Conservation (phyloP, 1,140 invertebrate genomes). For the Brachionus calyciflorus region DNA sequence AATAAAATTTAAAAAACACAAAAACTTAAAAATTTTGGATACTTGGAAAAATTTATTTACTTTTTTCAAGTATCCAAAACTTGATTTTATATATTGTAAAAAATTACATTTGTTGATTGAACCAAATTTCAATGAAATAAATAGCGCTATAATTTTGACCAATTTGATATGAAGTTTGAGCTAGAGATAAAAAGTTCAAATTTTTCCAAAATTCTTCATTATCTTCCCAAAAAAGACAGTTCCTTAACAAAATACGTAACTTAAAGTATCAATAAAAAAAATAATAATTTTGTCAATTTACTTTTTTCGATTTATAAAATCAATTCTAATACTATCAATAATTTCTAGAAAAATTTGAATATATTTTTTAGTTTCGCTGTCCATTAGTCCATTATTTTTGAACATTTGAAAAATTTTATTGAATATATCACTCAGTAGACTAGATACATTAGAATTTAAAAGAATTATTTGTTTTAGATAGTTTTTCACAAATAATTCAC, state of each 20-base stretch:
- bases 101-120: conserved; percentile 4
- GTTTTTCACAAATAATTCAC: conserved; percentile 3
- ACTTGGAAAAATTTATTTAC: too few species aligned
- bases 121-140: conserved; percentile 14
- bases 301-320: not conserved
- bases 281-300: too few species aligned
- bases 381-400: too few species aligned
- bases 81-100: too few species aligned
- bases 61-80: too few species aligned
- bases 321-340: not conserved
- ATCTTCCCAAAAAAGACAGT: not conserved
- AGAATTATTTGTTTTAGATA: too few species aligned
- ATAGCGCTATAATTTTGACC: not conserved
- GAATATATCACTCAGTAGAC: too few species aligned
- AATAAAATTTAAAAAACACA: not conserved
- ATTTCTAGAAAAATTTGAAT: not conserved
- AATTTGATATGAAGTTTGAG: not conserved
- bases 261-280: too few species aligned
- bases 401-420: too few species aligned
- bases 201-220: not conserved
- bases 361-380: not conserved
- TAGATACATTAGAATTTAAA: too few species aligned
- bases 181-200: not conserved
- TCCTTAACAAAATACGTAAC: not conserved
- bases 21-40: too few species aligned